Evolutionary conservation across 2,797 vertebrate genomes (phyloP), one percentile per base, ranked within the genome.

Genomic region (Mus minutoides): DNA sequence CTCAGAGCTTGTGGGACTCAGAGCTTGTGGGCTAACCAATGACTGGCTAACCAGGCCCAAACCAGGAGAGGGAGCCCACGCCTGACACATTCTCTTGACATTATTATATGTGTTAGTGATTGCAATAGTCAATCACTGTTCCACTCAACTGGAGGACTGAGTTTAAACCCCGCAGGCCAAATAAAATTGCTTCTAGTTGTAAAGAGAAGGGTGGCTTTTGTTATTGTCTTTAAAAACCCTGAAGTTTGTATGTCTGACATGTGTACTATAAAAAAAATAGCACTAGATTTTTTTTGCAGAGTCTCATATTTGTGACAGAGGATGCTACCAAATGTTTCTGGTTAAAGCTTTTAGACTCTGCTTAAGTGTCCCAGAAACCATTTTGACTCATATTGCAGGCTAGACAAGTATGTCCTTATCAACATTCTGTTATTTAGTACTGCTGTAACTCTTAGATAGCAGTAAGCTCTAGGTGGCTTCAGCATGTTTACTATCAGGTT

Each of bases 261-360:
- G 43, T 64, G 78, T 86, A 98, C 96, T 67, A 97, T 98, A 97
- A 99, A 99, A 99, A 99, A 83, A 99, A 99, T 98, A 89, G 98
- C 96, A 82, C 93, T 92, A 90, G 6, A 78, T 96, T 97, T 99
- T 98, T 3, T 49, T 49, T 3, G 99, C 98, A 1, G 99, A 98
- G 95, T 98, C 87, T 98, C 98, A 0, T 97, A 96, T 67, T 98
- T 98, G 40, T 98, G 92, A 93, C 99, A 99, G 80, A 99, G 98
- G 86, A 99, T 79, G 5, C 97, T 60, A 94, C 67, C 98, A 97
- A 99, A 99, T 0, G 85, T 97, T 5, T 98, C 97, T 0, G 99
- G 99, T 76, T 99, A 98, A 93, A 99, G 99, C 95, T 99, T 99
- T 99, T 99, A 99, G 98, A 89, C 99, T 99, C 96, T 99, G 99